These are phyloP conservation scores for Streptopelia turtur DNA, from an alignment of 2,797 vertebrate species.

Conservation along the genomic window DNA sequence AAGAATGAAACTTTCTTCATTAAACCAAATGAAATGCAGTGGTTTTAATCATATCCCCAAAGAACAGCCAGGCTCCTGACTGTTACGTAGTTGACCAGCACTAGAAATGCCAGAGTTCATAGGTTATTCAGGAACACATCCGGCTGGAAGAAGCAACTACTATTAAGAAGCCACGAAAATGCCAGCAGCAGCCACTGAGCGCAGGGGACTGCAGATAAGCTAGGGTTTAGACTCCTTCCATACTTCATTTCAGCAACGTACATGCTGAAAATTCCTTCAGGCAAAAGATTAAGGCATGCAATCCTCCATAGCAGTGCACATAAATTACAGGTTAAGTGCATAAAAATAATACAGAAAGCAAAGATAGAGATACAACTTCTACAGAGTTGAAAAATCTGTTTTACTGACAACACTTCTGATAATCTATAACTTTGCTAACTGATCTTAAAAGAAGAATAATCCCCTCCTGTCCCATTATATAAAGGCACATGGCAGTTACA, in stretches of 20 bases:
- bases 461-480: neutral
- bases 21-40: neutral
- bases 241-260: neutral
- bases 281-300: neutral
- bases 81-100: neutral
- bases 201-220: neutral
- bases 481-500: neutral
- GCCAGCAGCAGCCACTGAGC: neutral
- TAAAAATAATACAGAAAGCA: neutral
- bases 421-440: neutral
- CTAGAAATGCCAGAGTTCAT: neutral
- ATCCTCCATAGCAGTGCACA: neutral
- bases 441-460: neutral
- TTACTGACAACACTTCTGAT: neutral
- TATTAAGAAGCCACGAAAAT: neutral
- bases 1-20: neutral
- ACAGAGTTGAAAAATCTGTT: neutral
- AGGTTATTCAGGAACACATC: neutral
- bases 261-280: neutral
- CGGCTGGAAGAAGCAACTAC: neutral
- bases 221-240: neutral
- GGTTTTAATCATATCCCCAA: neutral
- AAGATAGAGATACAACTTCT: neutral
- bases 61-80: neutral
- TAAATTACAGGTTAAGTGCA: neutral